Base-by-base conservation (phyloP, 1,140 invertebrate genomes). In the Drosophila jambulina region DNA sequence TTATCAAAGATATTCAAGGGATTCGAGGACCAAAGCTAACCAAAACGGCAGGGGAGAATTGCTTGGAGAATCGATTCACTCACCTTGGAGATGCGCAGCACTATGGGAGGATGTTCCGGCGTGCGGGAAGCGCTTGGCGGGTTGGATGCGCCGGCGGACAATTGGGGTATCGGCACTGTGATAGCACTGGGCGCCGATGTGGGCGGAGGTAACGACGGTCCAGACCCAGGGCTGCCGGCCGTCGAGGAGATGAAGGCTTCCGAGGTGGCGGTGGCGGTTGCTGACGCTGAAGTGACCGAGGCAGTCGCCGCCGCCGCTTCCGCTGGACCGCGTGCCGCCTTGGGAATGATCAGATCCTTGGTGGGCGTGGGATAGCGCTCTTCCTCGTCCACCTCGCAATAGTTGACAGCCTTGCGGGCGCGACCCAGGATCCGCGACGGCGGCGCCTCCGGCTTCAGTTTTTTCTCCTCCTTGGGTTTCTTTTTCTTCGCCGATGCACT, bases 11-110 rank as follows among this genome's bases (percentile, higher is more conserved):
- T 17, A 38, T 38, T 38, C 36, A 38, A 4, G 34, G 34, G 12
- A 36, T 36, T 5, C 12, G 12, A 36, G 34, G 12, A 4, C 34
- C 12, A 13, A 13, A 36, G 4, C 13, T 36, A 36, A 36, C 34
- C 34, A 36, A 27, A 25, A 17, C 19, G 5, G 21, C 10, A 46
- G 13, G 13, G 12, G 13, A 23, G 17, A 15, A 45, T 43, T 19
- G 9, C n/a, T 23, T 2, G 40, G n/a, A n/a, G n/a, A 19, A 43
- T 45, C 15, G 15, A 7, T 17, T n/a, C 23, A 81, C 71, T 86
- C 77, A 93, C 92, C 92, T 95, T 95, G 42, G 94, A 95, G 93
- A 95, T 95, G 82, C 94, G 93, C 10, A 95, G 81, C 48, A 95
- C 94, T 77, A 95, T 95, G 42, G 94, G 94, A 64, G 94, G 94